phyloP scores from a whole-genome alignment of 2,888 invertebrate species.

The Allophyes oxyacanthae region DNA sequence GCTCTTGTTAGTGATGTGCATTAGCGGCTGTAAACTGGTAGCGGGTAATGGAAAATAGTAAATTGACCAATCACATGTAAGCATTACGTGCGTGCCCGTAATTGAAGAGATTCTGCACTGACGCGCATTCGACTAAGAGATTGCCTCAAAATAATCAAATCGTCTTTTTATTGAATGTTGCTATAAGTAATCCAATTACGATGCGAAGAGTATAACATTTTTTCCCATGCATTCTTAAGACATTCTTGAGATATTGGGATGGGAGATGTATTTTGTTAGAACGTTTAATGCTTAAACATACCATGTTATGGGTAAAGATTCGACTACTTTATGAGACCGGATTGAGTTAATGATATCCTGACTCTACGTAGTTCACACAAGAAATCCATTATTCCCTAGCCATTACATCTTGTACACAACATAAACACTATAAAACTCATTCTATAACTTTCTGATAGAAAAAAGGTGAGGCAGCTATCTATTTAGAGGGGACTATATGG shows the following conservation, averaged over 20 bases:
- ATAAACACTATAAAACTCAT: slow-evolving; percentile 57
- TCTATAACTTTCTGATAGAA: slow-evolving; percentile 65
- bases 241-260: slow-evolving; percentile 27
- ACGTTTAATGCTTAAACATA: background rate
- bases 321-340: background rate
- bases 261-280: slow-evolving; percentile 1
- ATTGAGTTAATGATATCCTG: slow-evolving; percentile 32
- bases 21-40: slow-evolving; percentile 59
- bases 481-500: slow-evolving; percentile 72
- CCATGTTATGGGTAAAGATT: too few relatives aligned
- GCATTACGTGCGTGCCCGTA: slow-evolving; percentile 64
- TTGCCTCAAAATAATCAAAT: slow-evolving; percentile 45
- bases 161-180: slow-evolving; percentile 49
- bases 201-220: slow-evolving; percentile 18
- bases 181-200: slow-evolving; percentile 45
- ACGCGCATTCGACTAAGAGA: slow-evolving; percentile 42
- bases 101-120: slow-evolving; percentile 59
- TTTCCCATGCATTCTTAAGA: slow-evolving; percentile 38
- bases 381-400: slow-evolving; percentile 23
- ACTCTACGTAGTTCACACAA: slow-evolving; percentile 25
- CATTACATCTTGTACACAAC: slow-evolving; percentile 27
- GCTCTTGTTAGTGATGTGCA: slow-evolving; percentile 60
- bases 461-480: slow-evolving; percentile 64
- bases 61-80: slow-evolving; percentile 76
- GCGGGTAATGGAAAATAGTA: slow-evolving; percentile 67